Conservation (phyloP, 2,888 invertebrate genomes). For the Eupithecia dodoneata region DNA sequence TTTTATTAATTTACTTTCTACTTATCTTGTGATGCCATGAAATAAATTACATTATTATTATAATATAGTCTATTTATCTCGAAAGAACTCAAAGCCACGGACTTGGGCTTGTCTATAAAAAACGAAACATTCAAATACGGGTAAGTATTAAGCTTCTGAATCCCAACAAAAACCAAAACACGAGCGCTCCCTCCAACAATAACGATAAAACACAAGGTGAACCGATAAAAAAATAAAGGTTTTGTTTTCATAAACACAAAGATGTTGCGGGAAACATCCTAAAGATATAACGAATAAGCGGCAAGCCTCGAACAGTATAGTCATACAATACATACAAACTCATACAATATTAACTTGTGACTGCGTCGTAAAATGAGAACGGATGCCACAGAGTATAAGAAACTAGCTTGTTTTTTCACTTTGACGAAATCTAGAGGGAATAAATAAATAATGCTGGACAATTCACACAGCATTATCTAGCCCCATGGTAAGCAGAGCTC, state of each 20-base stretch:
- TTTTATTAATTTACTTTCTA: no score
- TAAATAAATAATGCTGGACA: no score
- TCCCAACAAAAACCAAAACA: background rate
- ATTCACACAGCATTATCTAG: no score
- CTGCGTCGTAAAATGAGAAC: background rate
- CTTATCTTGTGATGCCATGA: no score
- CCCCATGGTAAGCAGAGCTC: no score
- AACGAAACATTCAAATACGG: background rate
- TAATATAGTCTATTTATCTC: background rate
- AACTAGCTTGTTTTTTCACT: background rate
- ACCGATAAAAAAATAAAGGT: slow-evolving; percentile 14
- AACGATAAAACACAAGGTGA: slow-evolving; percentile 13
- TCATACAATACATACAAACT: slow-evolving; percentile 4
- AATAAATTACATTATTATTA: no score
- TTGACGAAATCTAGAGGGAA: background rate
- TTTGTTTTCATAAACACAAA: slow-evolving; percentile 26
- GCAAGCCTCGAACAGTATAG: slow-evolving; percentile 20
- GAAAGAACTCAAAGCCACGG: background rate
- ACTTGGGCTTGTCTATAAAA: background rate
- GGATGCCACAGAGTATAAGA: background rate
- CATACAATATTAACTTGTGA: slow-evolving; percentile 25
- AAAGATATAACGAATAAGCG: slow-evolving; percentile 12
- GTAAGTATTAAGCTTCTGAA: background rate
- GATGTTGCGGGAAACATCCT: slow-evolving; percentile 7
- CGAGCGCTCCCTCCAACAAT: background rate